Evolutionary conservation across 2,113 vertebrate species (phyloP), one percentile per base, ranked within the genome.

Genomic region (Corydoras maculifer): DNA sequence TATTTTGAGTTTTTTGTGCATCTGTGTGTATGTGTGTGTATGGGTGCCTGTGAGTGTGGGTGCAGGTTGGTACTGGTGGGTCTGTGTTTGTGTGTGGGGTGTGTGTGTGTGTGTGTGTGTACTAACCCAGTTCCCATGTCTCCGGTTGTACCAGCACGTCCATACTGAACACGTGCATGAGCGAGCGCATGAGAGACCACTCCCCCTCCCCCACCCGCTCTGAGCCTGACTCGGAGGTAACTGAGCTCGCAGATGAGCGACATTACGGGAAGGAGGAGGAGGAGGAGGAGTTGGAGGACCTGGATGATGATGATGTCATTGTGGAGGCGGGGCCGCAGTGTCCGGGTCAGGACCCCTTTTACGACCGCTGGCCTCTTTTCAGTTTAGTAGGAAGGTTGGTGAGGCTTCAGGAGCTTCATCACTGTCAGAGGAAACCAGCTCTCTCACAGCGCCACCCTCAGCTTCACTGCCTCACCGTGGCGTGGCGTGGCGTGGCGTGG

Each of bases 311-410:
- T 89, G 90, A 97, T 90, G 93, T 94, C 93, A 94, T 93, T 94
- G 91, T 90, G 93, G 94, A 98, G 87, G 90, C 89, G 85, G 80
- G 85, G 77, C 87, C 77, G 75, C 84, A 80, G 82, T 87, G 83
- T 85, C 86, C 68, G 93, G 93, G 94, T 95, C 94, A 88, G 91
- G 97, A 98, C 91, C 97, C 97, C 86, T 99, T 99, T 99, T 98
- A 97, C 93, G 96, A 99, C 94, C 95, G 95, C 92, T 94, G 94
- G 86, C 94, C 97, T 89, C 92, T 98, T 94, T 99, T 99, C 97
- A 95, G 94, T 97, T 92, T 98, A 95, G 97, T 98, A 92, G 96
- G 97, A 93, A 99, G 97, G 97, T 99, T 98, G 95, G 97, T 99
- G 94, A 96, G 97, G 94, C 92, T 92, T 90, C 87, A 89, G 93